A percentile compares a stretch with the other conserved stretches of the same genome.
Conservation (phyloP, 2,113 vertebrate species). For the Cheirogaleus medius region DNA sequence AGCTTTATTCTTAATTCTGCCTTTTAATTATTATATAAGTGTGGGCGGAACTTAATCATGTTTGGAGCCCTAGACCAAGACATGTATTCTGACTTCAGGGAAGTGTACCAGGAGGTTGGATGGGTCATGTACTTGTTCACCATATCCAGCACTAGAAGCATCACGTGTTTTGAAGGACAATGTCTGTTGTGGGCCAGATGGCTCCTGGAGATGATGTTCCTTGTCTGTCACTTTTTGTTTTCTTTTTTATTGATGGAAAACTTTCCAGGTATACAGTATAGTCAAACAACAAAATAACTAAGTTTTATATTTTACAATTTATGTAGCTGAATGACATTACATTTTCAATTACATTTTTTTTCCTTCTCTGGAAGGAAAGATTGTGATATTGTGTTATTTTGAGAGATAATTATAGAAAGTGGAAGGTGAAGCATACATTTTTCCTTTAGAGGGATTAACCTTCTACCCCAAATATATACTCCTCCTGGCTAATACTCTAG, state of each 20-base stretch:
- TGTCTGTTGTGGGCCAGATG: background rate
- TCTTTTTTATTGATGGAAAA: background rate
- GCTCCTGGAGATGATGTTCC: background rate
- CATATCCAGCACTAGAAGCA: background rate
- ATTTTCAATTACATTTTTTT: background rate
- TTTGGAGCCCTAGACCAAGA: background rate
- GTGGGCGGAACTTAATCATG: background rate
- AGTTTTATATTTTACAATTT: slow-evolving; percentile 1
- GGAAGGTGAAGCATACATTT: background rate
- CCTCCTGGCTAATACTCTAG: background rate
- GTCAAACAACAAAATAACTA: background rate
- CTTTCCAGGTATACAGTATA: background rate
- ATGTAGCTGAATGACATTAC: background rate
- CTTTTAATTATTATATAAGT: background rate
- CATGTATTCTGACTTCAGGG: background rate
- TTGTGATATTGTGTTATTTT: background rate
- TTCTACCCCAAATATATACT: background rate
- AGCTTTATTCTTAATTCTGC: background rate
- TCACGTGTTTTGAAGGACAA: background rate
- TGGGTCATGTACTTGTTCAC: background rate
- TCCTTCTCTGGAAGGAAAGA: background rate
- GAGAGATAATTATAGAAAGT: background rate
- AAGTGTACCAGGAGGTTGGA: background rate
- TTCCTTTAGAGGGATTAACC: background rate
- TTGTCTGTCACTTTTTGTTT: background rate